Evolutionary conservation across 2,113 vertebrate species (phyloP).

Genomic region (Ornithorhynchus anatinus): DNA sequence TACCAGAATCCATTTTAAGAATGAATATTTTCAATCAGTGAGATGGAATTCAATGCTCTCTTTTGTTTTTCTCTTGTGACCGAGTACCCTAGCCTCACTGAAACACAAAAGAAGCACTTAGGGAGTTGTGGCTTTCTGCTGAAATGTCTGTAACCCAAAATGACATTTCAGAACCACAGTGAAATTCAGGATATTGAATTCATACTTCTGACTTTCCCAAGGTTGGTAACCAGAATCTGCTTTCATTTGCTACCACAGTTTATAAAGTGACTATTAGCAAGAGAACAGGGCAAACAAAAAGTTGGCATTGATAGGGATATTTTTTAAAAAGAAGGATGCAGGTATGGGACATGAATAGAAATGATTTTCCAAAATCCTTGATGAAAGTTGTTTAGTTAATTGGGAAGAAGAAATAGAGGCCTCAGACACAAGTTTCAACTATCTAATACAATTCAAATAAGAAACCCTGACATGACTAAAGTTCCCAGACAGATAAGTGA

Average conservation of each 20-base stretch:
- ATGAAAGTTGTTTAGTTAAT: background rate
- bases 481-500: too few species aligned
- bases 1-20: background rate
- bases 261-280: conserved; percentile 6
- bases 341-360: background rate
- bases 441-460: too few species aligned
- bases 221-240: conserved; percentile 10
- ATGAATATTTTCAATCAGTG: conserved; percentile 32
- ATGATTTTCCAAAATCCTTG: background rate
- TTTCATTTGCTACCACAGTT: conserved; percentile 28
- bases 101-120: conserved; percentile 22
- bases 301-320: conserved; percentile 22
- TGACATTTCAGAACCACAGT: conserved; percentile 45
- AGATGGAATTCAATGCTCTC: conserved; percentile 4
- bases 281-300: conserved; percentile 22
- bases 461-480: too few species aligned
- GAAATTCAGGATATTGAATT: conserved; percentile 46
- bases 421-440: too few species aligned
- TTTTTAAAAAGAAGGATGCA: conserved; percentile 13
- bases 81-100: conserved; percentile 28
- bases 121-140: conserved; percentile 37
- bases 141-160: conserved; percentile 55
- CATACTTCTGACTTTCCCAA: conserved; percentile 46
- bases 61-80: conserved; percentile 12
- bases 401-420: too few species aligned